Evolutionary conservation across 2,888 invertebrate species (phyloP).

Genomic region (Papilio protenor): DNA sequence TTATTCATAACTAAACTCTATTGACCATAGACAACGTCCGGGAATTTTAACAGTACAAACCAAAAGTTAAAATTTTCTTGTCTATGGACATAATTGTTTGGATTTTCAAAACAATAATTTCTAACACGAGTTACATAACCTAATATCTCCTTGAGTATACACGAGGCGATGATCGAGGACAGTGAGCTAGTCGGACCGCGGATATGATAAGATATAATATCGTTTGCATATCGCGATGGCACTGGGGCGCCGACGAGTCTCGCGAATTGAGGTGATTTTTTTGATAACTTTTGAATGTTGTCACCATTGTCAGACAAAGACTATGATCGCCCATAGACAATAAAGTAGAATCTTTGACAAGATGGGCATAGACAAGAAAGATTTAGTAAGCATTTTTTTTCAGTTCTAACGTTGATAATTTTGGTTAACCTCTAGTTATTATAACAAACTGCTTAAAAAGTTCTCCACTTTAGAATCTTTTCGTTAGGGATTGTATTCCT

Average conservation of each 20-base stretch:
- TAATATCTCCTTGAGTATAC: background rate
- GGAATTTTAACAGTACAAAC: no score
- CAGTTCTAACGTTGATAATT: no score
- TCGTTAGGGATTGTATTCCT: no score
- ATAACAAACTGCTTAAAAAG: no score
- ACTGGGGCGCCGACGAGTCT: slow-evolving; percentile 48
- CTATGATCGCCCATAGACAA: background rate
- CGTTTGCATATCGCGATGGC: slow-evolving; percentile 28
- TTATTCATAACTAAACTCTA: no score
- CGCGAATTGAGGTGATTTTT: slow-evolving; percentile 29
- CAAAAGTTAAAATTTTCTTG: no score
- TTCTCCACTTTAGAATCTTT: background rate
- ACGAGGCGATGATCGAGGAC: slow-evolving; percentile 29
- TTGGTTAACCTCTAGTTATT: no score
- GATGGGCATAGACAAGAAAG: background rate
- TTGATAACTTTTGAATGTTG: background rate
- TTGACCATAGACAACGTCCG: no score
- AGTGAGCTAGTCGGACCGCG: slow-evolving; percentile 27
- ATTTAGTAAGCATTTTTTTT: background rate
- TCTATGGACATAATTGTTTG: no score
- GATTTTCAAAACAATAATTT: background rate
- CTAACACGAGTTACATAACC: background rate
- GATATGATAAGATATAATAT: slow-evolving; percentile 42
- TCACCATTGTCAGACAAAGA: background rate
- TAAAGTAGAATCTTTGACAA: background rate